Evolutionary conservation across 2,797 vertebrate genomes (phyloP), one percentile per base, ranked within the genome.

Genomic region (Sebastolobus alascanus): DNA sequence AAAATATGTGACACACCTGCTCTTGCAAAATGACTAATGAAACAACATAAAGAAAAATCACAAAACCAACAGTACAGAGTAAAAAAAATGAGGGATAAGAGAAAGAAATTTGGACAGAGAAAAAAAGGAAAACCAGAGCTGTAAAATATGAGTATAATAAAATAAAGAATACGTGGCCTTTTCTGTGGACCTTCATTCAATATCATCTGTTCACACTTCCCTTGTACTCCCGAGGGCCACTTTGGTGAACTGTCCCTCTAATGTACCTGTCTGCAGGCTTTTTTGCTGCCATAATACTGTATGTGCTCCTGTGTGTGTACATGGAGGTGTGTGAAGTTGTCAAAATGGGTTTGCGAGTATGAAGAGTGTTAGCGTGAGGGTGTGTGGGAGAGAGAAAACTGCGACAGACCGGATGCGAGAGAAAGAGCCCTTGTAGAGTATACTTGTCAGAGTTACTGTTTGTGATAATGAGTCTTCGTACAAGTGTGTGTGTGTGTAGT

Each of bases 401-500:
- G 76, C 8, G 35, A 77, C 73, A 71, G 66, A 22, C 33, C n/a
- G 29, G 52, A 46, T 56, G 68, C 56, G 66, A 14, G 55, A 68
- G 40, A 59, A 69, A 73, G 63, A 67, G 83, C 79, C 63, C 60
- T 52, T 43, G 29, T 65, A 10, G 64, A 69, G 86, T 29, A 54
- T 58, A 59, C 84, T 81, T 73, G 54, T 84, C 67, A 56, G 73
- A 77, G 73, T 79, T 68, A 37, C 64, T 89, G 79, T 81, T 73
- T 84, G 78, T 78, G 80, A 82, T 86, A 86, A 84, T 86, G 84
- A 79, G 84, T 70, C 60, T 82, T 33, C 1, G 31, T 72, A 43
- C 5, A 11, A 6, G 35, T 25, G 16, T 25, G 55, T 59, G 59
- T 59, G 59, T 59, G 59, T 59, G 20, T 18, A 37, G 31, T 72